Base-by-base conservation (phyloP, 2,888 invertebrate species). In the Pterostichus madidus region DNA sequence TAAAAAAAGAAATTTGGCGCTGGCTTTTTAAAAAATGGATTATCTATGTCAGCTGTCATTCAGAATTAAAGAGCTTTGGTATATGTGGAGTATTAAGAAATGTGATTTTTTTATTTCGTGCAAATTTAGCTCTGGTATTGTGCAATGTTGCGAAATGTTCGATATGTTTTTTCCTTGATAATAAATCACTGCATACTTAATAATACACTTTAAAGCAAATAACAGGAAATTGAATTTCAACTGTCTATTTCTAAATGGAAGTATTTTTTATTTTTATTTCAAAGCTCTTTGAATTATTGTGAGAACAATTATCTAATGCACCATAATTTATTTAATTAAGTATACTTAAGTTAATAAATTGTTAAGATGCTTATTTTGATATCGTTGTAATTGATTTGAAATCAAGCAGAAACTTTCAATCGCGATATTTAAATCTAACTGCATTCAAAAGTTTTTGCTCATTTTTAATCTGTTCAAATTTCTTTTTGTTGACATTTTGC, bases 11-110 rank as follows among this genome's bases (percentile, higher is more conserved):
- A 59, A 59, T 59, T 59, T 24, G 11, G 59, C 17, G 7, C 59
- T 59, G 24, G 24, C 10, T 59, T 59, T 59, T 24, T 59, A 24
- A 59, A 31, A 24, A 59, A 17, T 53, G 17, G 53, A 53, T 53
- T 17, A 53, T 53, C 13, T 53, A 59, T 59, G 59, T 59, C 59
- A 59, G 59, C 59, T 59, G 59, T 59, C 59, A 24, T 59, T 59
- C 59, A 59, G 8, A 24, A 24, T 53, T 56, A 56, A 56, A 56
- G 56, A 59, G 24, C 24, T 10, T 6, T 11, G 31, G 24, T 31
- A 31, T 7, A 39, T 64, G 6, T 11, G 31, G 24, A 5, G 1
- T 11, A 39, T 64, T 64, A 64, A 64, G 39, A 64, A 64, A 64
- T 64, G 35, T 64, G 64, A 32, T 39, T 64, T 64, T 1, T 64